Evolutionary conservation across 1,140 invertebrate species (phyloP).

Genomic region (Mizuhopecten yessoensis): DNA sequence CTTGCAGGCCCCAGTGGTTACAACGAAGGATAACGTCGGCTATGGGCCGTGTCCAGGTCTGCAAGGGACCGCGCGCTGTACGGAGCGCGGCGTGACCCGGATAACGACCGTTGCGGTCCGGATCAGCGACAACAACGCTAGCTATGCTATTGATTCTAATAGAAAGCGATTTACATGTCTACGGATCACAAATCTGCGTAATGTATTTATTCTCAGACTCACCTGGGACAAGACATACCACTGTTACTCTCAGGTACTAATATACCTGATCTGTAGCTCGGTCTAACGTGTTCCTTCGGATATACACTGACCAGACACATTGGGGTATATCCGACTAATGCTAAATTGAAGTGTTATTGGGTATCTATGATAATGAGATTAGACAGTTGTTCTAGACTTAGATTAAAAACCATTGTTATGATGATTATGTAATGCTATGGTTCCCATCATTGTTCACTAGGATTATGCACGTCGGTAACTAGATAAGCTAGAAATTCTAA

Average conservation of each 20-base stretch:
- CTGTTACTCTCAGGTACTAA: not conserved
- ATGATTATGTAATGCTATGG: too few relatives aligned
- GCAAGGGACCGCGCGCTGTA: conserved; percentile 20
- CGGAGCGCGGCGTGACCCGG: conserved; percentile 34
- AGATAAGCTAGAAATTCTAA: too few relatives aligned
- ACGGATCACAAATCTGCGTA: conserved; percentile 25
- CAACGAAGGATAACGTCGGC: conserved; percentile 49
- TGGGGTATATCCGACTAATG: too few relatives aligned
- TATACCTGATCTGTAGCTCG: not conserved
- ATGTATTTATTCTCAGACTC: not conserved
- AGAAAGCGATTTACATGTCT: not conserved
- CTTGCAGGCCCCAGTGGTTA: conserved; percentile 42
- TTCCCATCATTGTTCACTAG: too few relatives aligned
- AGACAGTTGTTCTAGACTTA: too few relatives aligned
- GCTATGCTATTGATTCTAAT: conserved; percentile 33
- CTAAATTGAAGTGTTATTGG: too few relatives aligned
- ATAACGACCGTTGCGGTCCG: not conserved
- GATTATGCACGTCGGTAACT: too few relatives aligned
- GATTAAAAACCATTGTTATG: too few relatives aligned
- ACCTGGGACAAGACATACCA: not conserved
- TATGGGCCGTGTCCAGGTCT: conserved; percentile 48
- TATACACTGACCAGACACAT: not conserved
- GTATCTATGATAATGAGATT: too few relatives aligned
- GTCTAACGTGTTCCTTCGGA: not conserved
- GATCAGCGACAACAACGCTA: conserved; percentile 31